Conservation (phyloP, 2,888 invertebrate species). For the Geophilus truncorum region DNA sequence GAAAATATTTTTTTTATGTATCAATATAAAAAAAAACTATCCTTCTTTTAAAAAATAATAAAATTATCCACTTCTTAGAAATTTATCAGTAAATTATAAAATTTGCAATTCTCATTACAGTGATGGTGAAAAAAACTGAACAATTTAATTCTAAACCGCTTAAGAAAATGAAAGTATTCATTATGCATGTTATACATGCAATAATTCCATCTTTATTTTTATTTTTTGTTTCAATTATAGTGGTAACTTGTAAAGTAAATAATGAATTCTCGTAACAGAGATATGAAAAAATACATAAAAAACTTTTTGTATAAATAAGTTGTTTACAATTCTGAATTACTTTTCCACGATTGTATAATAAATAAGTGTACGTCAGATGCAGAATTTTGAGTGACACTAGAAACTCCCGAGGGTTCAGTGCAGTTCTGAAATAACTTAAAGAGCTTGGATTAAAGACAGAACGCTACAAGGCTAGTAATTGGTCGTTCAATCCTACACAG, state of each 20-base stretch:
- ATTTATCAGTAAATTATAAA: no score
- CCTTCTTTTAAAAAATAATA: no score
- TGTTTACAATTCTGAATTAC: background rate
- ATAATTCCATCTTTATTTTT: background rate
- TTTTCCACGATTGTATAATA: background rate
- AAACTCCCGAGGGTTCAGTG: background rate
- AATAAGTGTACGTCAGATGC: background rate
- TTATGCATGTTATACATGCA: background rate
- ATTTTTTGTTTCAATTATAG: no score
- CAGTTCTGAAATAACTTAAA: background rate
- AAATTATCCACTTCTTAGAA: no score
- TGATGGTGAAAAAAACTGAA: background rate
- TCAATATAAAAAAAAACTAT: no score
- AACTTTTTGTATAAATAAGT: background rate
- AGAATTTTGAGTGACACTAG: slow-evolving; percentile 11
- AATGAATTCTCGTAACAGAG: background rate
- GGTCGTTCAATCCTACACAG: background rate
- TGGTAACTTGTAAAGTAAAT: background rate
- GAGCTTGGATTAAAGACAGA: background rate
- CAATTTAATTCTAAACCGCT: background rate
- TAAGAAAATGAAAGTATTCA: background rate
- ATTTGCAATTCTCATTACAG: background rate
- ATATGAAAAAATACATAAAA: background rate
- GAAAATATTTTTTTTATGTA: no score
- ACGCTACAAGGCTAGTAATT: background rate